A percentile compares a stretch with the other conserved stretches of the same genome.
Conservation (phyloP, 2,888 invertebrate genomes). For the Hyppa rectilinea region DNA sequence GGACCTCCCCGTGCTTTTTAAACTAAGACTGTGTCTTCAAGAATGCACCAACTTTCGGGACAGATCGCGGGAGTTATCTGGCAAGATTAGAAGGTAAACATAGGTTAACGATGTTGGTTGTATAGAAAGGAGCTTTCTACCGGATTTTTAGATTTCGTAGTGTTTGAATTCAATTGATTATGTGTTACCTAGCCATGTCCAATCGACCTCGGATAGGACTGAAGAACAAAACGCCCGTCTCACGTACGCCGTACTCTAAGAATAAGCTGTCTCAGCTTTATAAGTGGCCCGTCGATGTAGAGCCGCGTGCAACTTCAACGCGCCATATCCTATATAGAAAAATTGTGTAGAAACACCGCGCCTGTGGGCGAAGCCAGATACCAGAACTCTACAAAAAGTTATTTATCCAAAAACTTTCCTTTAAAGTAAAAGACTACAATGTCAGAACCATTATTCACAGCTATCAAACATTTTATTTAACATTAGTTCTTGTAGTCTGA, state of each 20-base stretch:
- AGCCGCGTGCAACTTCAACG: not conserved
- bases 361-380: not conserved
- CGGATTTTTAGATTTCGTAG: not conserved
- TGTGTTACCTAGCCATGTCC: not conserved
- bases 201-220: not conserved
- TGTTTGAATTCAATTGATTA: not conserved
- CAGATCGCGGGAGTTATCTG: conserved; percentile 9
- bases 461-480: conserved; percentile 26
- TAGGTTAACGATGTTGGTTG: conserved; percentile 1
- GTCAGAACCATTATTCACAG: not conserved
- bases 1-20: conserved; percentile 40
- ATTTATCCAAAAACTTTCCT: not conserved
- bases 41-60: conserved; percentile 42
- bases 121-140: not conserved
- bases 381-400: not conserved
- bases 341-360: not conserved
- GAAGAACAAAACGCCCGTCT: not conserved
- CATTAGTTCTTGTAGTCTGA: conserved; percentile 33
- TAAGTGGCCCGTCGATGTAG: not conserved
- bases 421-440: not conserved
- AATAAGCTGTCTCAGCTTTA: not conserved
- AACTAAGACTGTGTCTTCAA: conserved; percentile 38
- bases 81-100: conserved; percentile 9
- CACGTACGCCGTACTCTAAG: too few relatives aligned
- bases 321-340: not conserved